phyloP scores from a whole-genome alignment of 2,113 vertebrate genomes.

The Stegastes partitus region DNA sequence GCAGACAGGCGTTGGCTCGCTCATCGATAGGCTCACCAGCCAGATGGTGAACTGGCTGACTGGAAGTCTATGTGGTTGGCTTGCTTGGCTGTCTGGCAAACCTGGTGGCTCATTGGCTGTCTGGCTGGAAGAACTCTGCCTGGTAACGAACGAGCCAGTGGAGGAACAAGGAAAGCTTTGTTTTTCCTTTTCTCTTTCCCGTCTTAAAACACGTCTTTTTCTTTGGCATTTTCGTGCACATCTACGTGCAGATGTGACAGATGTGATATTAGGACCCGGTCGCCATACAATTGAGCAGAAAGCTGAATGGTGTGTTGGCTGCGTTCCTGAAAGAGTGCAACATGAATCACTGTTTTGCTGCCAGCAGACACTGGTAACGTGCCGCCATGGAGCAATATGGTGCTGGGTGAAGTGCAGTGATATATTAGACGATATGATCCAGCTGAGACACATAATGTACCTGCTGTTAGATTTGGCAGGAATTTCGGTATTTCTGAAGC shows the following conservation, averaged over 20 bases:
- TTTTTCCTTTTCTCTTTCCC: slow-evolving; percentile 23
- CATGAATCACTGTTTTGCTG: slow-evolving; percentile 28
- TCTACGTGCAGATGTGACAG: neutral
- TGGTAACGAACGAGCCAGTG: slow-evolving; percentile 58
- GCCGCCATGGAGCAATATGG: slow-evolving; percentile 28
- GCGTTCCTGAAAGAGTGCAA: slow-evolving; percentile 22
- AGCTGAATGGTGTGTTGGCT: neutral
- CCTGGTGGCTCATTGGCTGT: slow-evolving; percentile 60
- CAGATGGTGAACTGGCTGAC: slow-evolving; percentile 61
- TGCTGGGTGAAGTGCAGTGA: slow-evolving; percentile 46
- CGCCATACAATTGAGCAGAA: slow-evolving; percentile 1
- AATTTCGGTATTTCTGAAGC: slow-evolving; percentile 30
- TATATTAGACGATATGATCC: slow-evolving; percentile 41
- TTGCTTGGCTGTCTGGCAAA: slow-evolving; percentile 43
- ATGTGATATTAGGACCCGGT: neutral
- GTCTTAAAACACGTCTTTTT: slow-evolving; percentile 4
- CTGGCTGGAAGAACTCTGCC: slow-evolving; percentile 61
- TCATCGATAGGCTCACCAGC: slow-evolving; percentile 37
- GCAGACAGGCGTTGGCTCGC: slow-evolving; percentile 60
- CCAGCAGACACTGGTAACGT: slow-evolving; percentile 21
- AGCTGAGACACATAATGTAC: slow-evolving; percentile 58
- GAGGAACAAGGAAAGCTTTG: slow-evolving; percentile 43
- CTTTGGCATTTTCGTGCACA: slow-evolving; percentile 11
- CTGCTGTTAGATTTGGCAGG: slow-evolving; percentile 61
- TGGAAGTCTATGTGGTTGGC: slow-evolving; percentile 45